A percentile compares a stretch with the other conserved stretches of the same genome.
Evolutionary conservation across 92 coral and sea anemone species (phyloP).

Genomic region (Heliopora coerulea): DNA sequence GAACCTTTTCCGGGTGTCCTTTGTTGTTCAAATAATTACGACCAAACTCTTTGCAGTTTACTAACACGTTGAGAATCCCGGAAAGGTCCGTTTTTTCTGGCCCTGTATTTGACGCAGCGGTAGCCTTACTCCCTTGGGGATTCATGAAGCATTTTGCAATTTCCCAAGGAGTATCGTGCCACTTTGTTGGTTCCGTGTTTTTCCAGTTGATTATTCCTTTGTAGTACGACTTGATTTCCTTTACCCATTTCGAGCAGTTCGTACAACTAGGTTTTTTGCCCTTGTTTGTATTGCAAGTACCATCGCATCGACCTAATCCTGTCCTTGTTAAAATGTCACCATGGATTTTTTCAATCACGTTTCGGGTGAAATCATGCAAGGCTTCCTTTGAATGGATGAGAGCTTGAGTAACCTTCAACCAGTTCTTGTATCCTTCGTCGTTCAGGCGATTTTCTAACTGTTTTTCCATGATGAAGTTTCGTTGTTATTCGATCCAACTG

Average conservation of each 20-base stretch:
- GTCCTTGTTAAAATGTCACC: background rate
- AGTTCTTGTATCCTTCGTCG: constrained; percentile 26
- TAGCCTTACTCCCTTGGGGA: constrained; percentile 29
- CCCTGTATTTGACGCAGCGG: constrained; percentile 13
- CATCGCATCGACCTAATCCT: constrained; percentile 22
- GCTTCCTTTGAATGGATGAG: constrained; percentile 38
- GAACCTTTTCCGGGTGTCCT: constrained; percentile 3
- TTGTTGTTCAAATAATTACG: constrained; percentile 3
- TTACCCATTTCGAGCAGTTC: constrained; percentile 24
- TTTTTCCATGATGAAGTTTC: background rate
- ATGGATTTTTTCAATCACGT: constrained; percentile 13
- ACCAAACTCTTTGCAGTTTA: constrained; percentile 26
- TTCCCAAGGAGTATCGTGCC: constrained; percentile 40
- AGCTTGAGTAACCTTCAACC: constrained; percentile 36
- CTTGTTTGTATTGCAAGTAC: constrained; percentile 27
- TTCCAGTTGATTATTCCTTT: constrained; percentile 23
- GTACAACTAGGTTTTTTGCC: constrained; percentile 17
- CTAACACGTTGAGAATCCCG: constrained; percentile 19
- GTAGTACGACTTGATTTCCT: constrained; percentile 11
- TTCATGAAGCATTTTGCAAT: constrained; percentile 38
- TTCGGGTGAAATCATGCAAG: constrained; percentile 19
- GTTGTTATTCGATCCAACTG: background rate
- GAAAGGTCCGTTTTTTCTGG: constrained; percentile 35
- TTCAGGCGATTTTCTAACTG: constrained; percentile 30
- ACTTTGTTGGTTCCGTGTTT: constrained; percentile 22